Evolutionary conservation across 2,113 vertebrate species (phyloP).

Genomic region (Apistogramma diplotaenia): DNA sequence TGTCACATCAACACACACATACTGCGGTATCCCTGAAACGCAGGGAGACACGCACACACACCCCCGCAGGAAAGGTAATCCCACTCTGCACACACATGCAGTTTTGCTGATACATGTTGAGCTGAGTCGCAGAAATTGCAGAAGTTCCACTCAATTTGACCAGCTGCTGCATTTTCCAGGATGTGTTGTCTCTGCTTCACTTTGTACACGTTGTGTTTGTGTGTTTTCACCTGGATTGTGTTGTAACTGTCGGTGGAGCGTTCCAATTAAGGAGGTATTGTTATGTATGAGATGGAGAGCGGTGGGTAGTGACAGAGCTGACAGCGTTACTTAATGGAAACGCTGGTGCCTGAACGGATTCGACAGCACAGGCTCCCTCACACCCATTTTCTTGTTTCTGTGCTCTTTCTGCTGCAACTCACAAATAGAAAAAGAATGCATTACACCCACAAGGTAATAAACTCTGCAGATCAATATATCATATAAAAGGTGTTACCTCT

Average conservation of each 20-base stretch:
- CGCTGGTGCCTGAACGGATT: conserved; percentile 35
- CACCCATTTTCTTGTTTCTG: conserved; percentile 34
- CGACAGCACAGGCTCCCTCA: conserved; percentile 8
- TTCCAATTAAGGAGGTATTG: conserved; percentile 61
- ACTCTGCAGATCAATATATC: not conserved
- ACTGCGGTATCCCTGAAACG: not conserved
- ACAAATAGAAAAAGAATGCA: conserved; percentile 9
- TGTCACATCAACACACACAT: not conserved
- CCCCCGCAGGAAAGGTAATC: not conserved
- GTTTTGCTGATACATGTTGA: conserved; percentile 1
- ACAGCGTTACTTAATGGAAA: conserved; percentile 56
- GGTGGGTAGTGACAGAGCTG: conserved; percentile 38
- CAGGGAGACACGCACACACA: not conserved
- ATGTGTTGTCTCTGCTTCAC: not conserved
- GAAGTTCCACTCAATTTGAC: conserved; percentile 8
- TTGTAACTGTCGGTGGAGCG: conserved; percentile 22
- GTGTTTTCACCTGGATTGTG: conserved; percentile 23
- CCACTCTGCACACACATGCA: not conserved
- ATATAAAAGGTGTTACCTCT: not conserved
- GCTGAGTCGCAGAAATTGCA: conserved; percentile 7
- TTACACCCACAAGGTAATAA: not conserved
- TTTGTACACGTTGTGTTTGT: not conserved
- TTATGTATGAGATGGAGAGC: conserved; percentile 45
- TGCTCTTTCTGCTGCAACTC: conserved; percentile 5
- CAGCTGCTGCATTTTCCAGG: not conserved